Conservation (phyloP, 2,113 vertebrate species). For the Hystrix cristata region DNA sequence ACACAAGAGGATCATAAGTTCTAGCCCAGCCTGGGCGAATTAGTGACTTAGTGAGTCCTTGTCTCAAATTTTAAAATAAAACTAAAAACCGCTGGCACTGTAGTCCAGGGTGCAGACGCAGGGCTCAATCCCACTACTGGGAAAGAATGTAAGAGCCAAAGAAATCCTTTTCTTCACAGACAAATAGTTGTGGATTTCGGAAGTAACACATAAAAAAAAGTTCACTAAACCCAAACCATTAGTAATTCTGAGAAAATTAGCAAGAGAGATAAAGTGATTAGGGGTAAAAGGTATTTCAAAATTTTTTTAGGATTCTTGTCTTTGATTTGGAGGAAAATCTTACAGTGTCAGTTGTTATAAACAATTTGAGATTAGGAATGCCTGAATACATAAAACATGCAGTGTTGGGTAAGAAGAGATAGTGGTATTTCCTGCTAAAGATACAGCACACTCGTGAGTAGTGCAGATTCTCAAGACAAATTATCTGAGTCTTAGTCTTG, state of each 20-base stretch:
- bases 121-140: neutral
- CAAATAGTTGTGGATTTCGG: neutral
- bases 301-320: neutral
- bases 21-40: neutral
- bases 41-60: neutral
- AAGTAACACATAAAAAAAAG: neutral
- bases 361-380: neutral
- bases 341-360: neutral
- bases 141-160: neutral
- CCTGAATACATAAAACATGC: neutral
- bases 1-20: neutral
- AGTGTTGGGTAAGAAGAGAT: too few relatives aligned
- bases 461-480: neutral
- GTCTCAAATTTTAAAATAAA: neutral
- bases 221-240: neutral
- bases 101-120: too few relatives aligned
- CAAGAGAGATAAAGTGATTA: neutral
- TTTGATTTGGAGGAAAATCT: neutral
- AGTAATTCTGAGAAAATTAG: conserved; percentile 6
- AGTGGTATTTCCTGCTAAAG: neutral
- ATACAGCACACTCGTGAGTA: neutral
- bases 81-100: neutral
- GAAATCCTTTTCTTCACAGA: neutral
- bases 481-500: neutral
- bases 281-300: neutral